Percentiles rank a stretch among this genome's conserved stretches.
Evolutionary conservation across 2,113 vertebrate genomes (phyloP).

Genomic region (Petrocephalus zakoni): DNA sequence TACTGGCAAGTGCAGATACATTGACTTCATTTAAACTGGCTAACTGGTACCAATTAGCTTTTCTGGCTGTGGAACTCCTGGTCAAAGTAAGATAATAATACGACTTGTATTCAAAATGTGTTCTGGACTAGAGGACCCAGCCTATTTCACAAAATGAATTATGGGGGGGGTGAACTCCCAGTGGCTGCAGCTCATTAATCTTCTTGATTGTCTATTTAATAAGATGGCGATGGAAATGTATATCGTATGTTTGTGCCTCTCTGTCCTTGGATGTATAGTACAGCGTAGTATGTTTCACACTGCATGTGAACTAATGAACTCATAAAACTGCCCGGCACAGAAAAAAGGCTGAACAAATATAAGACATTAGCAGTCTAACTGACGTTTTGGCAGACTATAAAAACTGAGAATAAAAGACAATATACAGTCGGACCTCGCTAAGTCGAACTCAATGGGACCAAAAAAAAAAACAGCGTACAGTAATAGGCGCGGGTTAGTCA

Average conservation of each 20-base stretch:
- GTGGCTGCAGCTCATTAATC: constrained; percentile 14
- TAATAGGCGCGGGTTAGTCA: no score
- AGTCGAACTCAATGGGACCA: no score
- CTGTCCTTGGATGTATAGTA: background rate
- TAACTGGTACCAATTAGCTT: background rate
- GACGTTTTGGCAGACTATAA: background rate
- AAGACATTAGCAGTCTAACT: background rate
- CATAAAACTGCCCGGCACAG: background rate
- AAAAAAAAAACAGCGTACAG: no score
- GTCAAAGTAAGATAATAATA: background rate
- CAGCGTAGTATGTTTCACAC: background rate
- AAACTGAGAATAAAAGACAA: background rate
- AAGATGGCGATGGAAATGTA: background rate
- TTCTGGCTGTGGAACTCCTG: background rate
- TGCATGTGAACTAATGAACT: background rate
- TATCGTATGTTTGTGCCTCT: background rate
- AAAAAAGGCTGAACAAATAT: background rate
- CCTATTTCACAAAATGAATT: background rate
- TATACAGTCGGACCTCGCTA: no score
- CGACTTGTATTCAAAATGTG: background rate
- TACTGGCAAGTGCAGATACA: background rate
- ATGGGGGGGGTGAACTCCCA: background rate
- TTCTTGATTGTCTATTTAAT: background rate
- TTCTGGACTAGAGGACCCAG: background rate
- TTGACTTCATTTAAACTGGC: background rate